Percentiles rank a stretch among this genome's conserved stretches.
These are phyloP conservation scores for Spodoptera litura DNA, from an alignment of 1,140 invertebrate genomes.

Conservation along the genomic window DNA sequence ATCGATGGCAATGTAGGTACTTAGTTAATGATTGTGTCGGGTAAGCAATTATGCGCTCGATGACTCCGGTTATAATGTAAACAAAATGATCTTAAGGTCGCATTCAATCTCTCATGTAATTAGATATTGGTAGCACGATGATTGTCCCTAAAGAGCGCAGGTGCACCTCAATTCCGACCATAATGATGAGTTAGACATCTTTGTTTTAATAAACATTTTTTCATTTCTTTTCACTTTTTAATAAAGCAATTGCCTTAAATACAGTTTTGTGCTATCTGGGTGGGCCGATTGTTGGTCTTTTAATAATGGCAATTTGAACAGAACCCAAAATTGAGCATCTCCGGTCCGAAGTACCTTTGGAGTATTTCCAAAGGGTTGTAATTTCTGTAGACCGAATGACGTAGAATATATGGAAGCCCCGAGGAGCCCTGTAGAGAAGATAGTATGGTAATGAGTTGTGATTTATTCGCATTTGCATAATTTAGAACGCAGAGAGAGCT, in stretches of 20 bases:
- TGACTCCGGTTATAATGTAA: too few relatives aligned
- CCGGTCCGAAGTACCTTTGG: slow-evolving; percentile 44
- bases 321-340: slow-evolving; percentile 58
- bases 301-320: slow-evolving; percentile 63
- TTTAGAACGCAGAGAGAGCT: slow-evolving; percentile 21
- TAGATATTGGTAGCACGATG: slow-evolving; percentile 19
- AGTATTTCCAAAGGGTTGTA: slow-evolving; percentile 33
- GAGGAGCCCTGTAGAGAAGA: background rate
- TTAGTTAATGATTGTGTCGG: too few relatives aligned
- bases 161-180: slow-evolving; percentile 23
- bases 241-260: slow-evolving; percentile 45
- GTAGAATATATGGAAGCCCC: background rate
- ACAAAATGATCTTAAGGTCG: background rate
- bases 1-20: too few relatives aligned
- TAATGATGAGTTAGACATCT: slow-evolving; percentile 41
- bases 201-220: slow-evolving; percentile 42
- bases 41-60: too few relatives aligned
- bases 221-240: slow-evolving; percentile 38
- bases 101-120: slow-evolving; percentile 21
- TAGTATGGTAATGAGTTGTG: slow-evolving; percentile 19
- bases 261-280: slow-evolving; percentile 52
- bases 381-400: slow-evolving; percentile 48
- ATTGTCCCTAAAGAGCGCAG: slow-evolving; percentile 27
- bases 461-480: slow-evolving; percentile 35
- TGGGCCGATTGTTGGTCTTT: slow-evolving; percentile 55